These are phyloP conservation scores for Parnassius apollo DNA, from an alignment of 2,888 invertebrate genomes.

Conservation along the genomic window DNA sequence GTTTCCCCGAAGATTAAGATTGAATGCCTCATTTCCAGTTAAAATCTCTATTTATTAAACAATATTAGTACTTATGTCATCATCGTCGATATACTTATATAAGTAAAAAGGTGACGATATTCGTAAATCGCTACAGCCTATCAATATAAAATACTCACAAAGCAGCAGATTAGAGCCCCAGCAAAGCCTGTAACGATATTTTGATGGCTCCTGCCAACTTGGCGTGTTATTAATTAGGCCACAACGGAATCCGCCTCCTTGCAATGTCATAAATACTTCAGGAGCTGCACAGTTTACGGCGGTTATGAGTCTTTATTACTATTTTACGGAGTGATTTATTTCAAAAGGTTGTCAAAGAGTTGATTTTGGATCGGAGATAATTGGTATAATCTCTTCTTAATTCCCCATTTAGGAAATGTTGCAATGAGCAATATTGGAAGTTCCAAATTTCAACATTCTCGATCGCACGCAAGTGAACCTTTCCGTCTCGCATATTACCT, in stretches of 20 bases:
- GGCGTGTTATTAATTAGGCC: slow-evolving; percentile 41
- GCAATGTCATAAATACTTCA: slow-evolving; percentile 38
- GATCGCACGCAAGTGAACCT: too few species aligned
- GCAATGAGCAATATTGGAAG: too few species aligned
- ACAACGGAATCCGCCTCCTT: slow-evolving; percentile 25
- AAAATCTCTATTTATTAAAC: too few species aligned
- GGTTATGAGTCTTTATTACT: slow-evolving; percentile 22
- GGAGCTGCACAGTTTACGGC: slow-evolving; percentile 32
- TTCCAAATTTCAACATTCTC: too few species aligned
- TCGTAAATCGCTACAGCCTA: background rate
- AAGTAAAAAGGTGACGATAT: too few species aligned
- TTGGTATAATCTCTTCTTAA: slow-evolving; percentile 8
- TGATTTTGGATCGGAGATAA: background rate
- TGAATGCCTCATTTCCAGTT: too few species aligned
- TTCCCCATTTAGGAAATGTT: too few species aligned
- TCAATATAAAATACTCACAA: background rate
- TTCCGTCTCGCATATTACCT: too few species aligned
- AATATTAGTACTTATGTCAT: too few species aligned
- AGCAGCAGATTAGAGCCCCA: slow-evolving; percentile 36
- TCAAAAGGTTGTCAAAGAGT: slow-evolving; percentile 18
- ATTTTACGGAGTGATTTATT: slow-evolving; percentile 7
- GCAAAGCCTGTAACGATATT: slow-evolving; percentile 42
- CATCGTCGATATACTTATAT: too few species aligned
- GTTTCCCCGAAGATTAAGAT: too few species aligned
- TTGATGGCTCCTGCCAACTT: slow-evolving; percentile 42